Percentiles rank a stretch among this genome's conserved stretches.
Evolutionary conservation across 2,113 vertebrate genomes (phyloP).

Genomic region (Dolichotis patagonum): DNA sequence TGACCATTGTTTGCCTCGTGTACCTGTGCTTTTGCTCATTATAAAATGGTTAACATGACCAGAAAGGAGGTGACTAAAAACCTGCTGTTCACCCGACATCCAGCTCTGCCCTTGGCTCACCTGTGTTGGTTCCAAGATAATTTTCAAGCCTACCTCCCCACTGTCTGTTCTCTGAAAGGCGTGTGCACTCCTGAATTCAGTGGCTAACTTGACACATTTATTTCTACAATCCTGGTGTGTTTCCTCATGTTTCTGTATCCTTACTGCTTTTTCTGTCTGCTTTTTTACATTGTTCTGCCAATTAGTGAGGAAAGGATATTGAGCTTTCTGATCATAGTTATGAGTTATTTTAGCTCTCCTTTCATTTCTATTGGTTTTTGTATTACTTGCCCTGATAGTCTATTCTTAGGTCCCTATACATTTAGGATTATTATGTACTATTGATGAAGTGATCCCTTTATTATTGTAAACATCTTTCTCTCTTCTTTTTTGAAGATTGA

Average conservation of each 20-base stretch:
- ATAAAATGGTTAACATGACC: background rate
- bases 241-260: background rate
- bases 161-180: background rate
- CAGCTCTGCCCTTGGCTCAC: background rate
- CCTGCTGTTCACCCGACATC: background rate
- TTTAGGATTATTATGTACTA: background rate
- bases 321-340: background rate
- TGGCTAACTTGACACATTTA: background rate
- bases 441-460: background rate
- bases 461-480: background rate
- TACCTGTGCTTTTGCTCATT: background rate
- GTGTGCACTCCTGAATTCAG: background rate
- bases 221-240: background rate
- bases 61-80: background rate
- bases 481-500: background rate
- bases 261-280: background rate
- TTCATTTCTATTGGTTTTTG: conserved; percentile 17
- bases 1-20: background rate
- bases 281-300: background rate
- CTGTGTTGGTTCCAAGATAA: background rate
- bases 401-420: background rate
- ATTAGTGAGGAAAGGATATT: background rate
- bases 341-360: background rate
- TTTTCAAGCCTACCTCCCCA: background rate
- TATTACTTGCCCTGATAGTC: background rate